Conservation (phyloP, 2,888 invertebrate genomes). For the Spodoptera littoralis region DNA sequence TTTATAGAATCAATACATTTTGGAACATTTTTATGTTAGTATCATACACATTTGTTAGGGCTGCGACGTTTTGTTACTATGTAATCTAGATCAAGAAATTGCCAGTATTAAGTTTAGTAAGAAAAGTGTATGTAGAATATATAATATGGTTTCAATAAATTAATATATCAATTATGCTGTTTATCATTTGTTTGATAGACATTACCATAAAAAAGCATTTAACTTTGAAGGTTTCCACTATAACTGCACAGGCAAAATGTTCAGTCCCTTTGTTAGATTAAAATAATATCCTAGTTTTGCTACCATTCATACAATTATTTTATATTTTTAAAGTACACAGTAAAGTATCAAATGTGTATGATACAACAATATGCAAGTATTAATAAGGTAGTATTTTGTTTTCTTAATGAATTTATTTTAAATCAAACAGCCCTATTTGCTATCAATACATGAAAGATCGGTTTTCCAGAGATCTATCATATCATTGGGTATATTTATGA, state of each 20-base stretch:
- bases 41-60: slow-evolving; percentile 45
- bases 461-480: too few relatives aligned
- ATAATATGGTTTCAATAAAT: slow-evolving; percentile 42
- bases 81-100: slow-evolving; percentile 15
- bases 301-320: too few relatives aligned
- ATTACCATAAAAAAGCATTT: background rate
- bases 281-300: background rate
- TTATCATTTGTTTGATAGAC: slow-evolving; percentile 33
- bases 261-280: too few relatives aligned
- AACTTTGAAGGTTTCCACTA: too few relatives aligned
- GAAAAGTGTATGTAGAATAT: slow-evolving; percentile 42
- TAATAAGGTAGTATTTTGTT: background rate
- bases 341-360: slow-evolving; percentile 26
- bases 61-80: slow-evolving; percentile 22
- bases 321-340: background rate
- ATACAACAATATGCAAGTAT: slow-evolving; percentile 9
- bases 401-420: too few relatives aligned
- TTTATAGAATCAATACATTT: slow-evolving; percentile 44
- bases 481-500: too few relatives aligned
- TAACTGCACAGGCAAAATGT: too few relatives aligned
- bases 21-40: slow-evolving; percentile 39
- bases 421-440: too few relatives aligned
- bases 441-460: too few relatives aligned
- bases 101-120: slow-evolving; percentile 48
- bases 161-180: slow-evolving; percentile 19